Base-by-base conservation (phyloP, 2,888 invertebrate species). In the Ochropleura leucogaster region DNA sequence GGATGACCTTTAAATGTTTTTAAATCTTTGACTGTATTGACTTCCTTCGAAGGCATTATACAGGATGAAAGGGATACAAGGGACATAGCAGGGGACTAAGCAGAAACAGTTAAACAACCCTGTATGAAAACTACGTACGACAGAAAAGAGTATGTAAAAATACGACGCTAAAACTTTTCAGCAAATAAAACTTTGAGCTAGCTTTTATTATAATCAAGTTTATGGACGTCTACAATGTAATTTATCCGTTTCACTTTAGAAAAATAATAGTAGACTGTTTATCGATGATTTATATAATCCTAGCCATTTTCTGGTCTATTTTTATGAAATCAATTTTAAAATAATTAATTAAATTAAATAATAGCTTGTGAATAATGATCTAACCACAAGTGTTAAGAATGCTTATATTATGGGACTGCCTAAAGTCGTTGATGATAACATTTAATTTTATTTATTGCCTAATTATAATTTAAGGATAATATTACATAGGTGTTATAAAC, bases 401-500 rank as follows among this genome's bases (percentile, higher is more conserved):
- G 16, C 30, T 62, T n/a, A 30, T 44, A 49, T 14, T 44, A 64
- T 9, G 5, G 7, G 14, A 0, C 10, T 40, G 7, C 1, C 44
- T 55, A 47, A 66, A 46, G 7, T 40, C 53, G 8, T 62, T 46
- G 14, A 74, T 42, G 16, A 64, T 49, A 68, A 8, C 44, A 49
- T 69, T 40, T 47, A 0, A 44, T 57, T 30, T 42, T 46, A 74
- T 62, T 62, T 57, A 80, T 42, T 49, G 10, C 12, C 6, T n/a
- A 4, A 60, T 65, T 65, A 59, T 60, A 72, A 72, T n/a, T n/a
- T 7, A 62, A 51, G n/a, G 57, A 74, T 81, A 67, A 75, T 44
- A 55, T 82, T 66, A 75, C 55, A 81, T 10, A 67, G 62, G 55
- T 57, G 20, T 57, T 62, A 74, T 42, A 66, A 30, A 78, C 51